A percentile compares a stretch with the other conserved stretches of the same genome.
phyloP scores from a whole-genome alignment of 2,797 vertebrate species.

The Sphenodon punctatus region DNA sequence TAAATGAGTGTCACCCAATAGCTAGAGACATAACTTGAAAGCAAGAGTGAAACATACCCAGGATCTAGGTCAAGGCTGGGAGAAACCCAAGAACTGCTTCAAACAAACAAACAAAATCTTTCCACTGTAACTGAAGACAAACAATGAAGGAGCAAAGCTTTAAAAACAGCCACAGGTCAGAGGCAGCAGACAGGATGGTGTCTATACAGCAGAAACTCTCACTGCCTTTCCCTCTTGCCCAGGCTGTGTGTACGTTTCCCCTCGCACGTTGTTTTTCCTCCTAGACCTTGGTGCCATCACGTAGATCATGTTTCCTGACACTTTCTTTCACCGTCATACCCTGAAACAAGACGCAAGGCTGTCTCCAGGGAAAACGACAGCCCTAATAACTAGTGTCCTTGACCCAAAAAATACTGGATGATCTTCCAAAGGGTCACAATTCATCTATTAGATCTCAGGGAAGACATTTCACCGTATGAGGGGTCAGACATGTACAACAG shows the following conservation, averaged over 20 bases:
- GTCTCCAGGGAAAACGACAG: neutral
- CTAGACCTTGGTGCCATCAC: neutral
- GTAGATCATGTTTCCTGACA: neutral
- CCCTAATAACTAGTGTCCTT: neutral
- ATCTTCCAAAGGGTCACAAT: neutral
- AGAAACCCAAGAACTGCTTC: conserved; percentile 41
- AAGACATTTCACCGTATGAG: conserved; percentile 7
- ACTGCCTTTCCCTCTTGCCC: neutral
- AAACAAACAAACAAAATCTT: conserved; percentile 51
- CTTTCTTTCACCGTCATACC: neutral
- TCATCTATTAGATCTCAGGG: neutral
- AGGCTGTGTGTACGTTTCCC: neutral
- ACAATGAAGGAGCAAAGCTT: conserved; percentile 13
- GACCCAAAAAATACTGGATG: neutral
- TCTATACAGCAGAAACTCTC: conserved; percentile 5
- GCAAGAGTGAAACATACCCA: conserved; percentile 37
- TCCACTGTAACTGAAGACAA: conserved; percentile 42
- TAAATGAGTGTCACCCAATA: conserved; percentile 47
- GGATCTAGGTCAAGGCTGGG: conserved; percentile 50
- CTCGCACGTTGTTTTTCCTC: conserved; percentile 22
- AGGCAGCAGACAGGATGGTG: neutral
- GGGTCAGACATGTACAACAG: neutral
- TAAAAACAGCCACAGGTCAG: neutral
- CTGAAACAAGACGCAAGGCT: neutral
- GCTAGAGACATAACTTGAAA: neutral